Percentiles rank a stretch among this genome's conserved stretches.
phyloP scores from a whole-genome alignment of 2,797 vertebrate genomes.

The Cyclopterus lumpus region DNA sequence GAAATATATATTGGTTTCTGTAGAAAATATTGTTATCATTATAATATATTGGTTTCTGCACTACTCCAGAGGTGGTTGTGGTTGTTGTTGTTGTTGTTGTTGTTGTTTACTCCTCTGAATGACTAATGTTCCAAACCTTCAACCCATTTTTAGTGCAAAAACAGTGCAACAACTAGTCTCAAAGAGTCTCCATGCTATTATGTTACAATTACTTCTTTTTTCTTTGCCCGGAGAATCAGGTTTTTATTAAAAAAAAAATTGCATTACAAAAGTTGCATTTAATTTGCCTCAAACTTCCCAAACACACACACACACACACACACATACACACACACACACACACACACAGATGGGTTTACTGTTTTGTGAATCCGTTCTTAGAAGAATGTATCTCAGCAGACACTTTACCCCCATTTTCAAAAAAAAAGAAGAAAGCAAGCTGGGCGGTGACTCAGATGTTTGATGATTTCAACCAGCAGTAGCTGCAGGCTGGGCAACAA shows the following conservation, averaged over 20 bases:
- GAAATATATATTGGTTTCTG: background rate
- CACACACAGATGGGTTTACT: background rate
- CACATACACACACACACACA: too few species aligned
- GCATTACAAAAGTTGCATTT: too few species aligned
- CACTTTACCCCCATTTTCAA: background rate
- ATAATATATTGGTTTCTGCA: background rate
- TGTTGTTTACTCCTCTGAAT: background rate
- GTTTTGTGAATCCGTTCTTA: background rate
- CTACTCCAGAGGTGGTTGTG: background rate
- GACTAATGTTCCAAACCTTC: background rate
- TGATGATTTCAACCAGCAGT: conserved; percentile 38
- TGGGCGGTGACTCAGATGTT: conserved; percentile 32
- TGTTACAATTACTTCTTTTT: too few species aligned
- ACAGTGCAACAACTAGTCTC: too few species aligned
- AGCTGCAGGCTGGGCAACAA: conserved; percentile 50
- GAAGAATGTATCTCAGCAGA: conserved; percentile 16
- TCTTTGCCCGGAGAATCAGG: too few species aligned
- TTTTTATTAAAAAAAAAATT: too few species aligned
- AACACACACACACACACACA: too few species aligned
- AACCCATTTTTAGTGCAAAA: too few species aligned
- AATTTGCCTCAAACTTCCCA: too few species aligned
- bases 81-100: background rate
- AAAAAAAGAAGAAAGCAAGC: background rate
- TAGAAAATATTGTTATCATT: too few species aligned
- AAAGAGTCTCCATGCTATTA: too few species aligned